A percentile compares a stretch with the other conserved stretches of the same genome.
Conservation (phyloP, 2,888 invertebrate genomes). For the Drosophila melanosoma region DNA sequence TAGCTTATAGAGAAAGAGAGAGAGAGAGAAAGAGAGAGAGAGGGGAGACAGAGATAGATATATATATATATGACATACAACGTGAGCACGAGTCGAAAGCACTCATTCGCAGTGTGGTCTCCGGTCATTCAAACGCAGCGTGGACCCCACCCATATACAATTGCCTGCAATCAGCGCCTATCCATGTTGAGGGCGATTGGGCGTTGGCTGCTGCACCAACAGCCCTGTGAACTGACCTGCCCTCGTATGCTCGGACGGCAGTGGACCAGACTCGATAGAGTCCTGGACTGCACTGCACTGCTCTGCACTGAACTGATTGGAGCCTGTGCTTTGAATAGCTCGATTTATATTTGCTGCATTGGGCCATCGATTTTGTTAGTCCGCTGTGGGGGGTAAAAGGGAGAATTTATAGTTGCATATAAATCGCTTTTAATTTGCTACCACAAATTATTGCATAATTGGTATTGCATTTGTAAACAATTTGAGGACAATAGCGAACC, state of each 20-base stretch:
- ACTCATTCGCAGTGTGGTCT: constrained; percentile 76
- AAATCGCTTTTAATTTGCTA: constrained; percentile 73
- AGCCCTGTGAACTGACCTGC: constrained; percentile 54
- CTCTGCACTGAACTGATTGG: constrained; percentile 12
- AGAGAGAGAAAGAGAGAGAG: constrained; percentile 5
- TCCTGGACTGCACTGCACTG: constrained; percentile 16
- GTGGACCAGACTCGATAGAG: constrained; percentile 27
- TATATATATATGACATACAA: constrained; percentile 13
- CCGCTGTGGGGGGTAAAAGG: not conserved
- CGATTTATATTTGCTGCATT: constrained; percentile 67
- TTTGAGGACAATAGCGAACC: constrained; percentile 66
- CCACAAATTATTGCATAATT: constrained; percentile 77
- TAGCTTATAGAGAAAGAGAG: not conserved
- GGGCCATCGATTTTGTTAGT: constrained; percentile 63
- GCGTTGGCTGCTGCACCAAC: constrained; percentile 60
- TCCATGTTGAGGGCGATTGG: constrained; percentile 53
- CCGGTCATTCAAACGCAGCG: constrained; percentile 77
- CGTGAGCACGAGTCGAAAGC: constrained; percentile 66
- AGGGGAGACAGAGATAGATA: not conserved
- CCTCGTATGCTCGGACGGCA: constrained; percentile 17
- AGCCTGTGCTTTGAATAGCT: constrained; percentile 37
- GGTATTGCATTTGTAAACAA: constrained; percentile 77
- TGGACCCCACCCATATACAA: constrained; percentile 58
- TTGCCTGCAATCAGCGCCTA: constrained; percentile 73
- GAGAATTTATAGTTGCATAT: constrained; percentile 54